phyloP scores from a whole-genome alignment of 2,888 invertebrate species.

The Tenthredo scrophulariae region DNA sequence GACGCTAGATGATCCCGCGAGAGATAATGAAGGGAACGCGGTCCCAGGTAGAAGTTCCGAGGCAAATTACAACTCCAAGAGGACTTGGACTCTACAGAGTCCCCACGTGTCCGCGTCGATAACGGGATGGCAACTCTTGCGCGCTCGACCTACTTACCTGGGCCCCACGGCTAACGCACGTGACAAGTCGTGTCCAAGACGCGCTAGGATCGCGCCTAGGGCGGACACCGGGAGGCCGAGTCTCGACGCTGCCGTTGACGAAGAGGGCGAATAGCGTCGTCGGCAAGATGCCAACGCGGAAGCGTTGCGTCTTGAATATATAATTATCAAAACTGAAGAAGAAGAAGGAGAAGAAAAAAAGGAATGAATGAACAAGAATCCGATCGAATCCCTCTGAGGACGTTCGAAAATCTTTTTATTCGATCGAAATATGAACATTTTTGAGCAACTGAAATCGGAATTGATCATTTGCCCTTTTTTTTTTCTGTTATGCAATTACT shows the following conservation, averaged over 20 bases:
- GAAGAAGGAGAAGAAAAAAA: conserved; percentile 49
- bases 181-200: conserved; percentile 44
- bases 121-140: conserved; percentile 53
- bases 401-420: not conserved
- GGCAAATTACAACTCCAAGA: conserved; percentile 7
- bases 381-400: not conserved
- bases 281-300: conserved; percentile 59
- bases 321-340: conserved; percentile 58
- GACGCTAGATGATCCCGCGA: not conserved
- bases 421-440: not conserved
- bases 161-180: conserved; percentile 46
- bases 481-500: not conserved
- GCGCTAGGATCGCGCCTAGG: conserved; percentile 50
- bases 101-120: conserved; percentile 49
- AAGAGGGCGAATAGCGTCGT: conserved; percentile 54
- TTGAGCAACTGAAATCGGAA: not conserved
- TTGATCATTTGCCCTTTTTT: not conserved
- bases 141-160: conserved; percentile 50
- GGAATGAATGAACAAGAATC: not conserved
- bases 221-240: conserved; percentile 38
- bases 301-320: conserved; percentile 55
- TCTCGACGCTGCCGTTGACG: conserved; percentile 12
- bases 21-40: not conserved
- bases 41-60: not conserved
- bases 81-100: conserved; percentile 31